Evolutionary conservation across 2,113 vertebrate genomes (phyloP), one percentile per base, ranked within the genome.

Genomic region (Daphoenositta chrysoptera): DNA sequence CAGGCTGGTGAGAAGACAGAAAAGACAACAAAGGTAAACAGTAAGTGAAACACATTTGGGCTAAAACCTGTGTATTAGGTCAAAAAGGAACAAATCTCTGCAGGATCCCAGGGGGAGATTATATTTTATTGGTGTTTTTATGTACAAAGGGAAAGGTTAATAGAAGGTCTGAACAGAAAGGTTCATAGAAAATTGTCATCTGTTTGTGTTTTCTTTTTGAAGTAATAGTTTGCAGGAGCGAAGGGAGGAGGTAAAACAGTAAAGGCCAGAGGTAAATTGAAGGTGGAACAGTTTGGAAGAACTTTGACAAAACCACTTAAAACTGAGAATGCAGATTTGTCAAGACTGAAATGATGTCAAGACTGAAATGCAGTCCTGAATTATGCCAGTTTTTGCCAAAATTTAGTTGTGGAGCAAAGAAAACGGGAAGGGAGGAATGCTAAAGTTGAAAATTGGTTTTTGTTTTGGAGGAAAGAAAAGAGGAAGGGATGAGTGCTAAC

Each of bases 121-220:
- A 60, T 92, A 71, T 94, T 92, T 96, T 96, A 92, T 92, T 94
- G 87, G 69, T 95, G 89, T 60, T 94, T 96, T 92, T 96, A 89
- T 83, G 77, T 96, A 96, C 92, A 93, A 89, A 96, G 72, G 61
- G 80, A 95, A 97, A 96, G 94, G 96, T 95, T 95, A 96, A 96
- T 96, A 83, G 94, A 83, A 90, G 94, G 85, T 94, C 90, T 92
- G 86, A 93, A 64, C 83, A 90, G 88, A 92, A 89, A 92, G 56
- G 64, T 81, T 96, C 80, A 64, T 91, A 89, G 93, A 83, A 96
- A 92, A 96, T 95, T 92, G 94, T 96, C 88, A 93, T 86, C 87
- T 94, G 70, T 91, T 88, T 95, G 82, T 93, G 54, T 94, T 96
- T 95, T 94, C 48, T 86, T 96, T 94, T 80, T 93, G 79, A 96